Base-by-base conservation (phyloP, 2,797 vertebrate species). In the Amazonetta brasiliensis region DNA sequence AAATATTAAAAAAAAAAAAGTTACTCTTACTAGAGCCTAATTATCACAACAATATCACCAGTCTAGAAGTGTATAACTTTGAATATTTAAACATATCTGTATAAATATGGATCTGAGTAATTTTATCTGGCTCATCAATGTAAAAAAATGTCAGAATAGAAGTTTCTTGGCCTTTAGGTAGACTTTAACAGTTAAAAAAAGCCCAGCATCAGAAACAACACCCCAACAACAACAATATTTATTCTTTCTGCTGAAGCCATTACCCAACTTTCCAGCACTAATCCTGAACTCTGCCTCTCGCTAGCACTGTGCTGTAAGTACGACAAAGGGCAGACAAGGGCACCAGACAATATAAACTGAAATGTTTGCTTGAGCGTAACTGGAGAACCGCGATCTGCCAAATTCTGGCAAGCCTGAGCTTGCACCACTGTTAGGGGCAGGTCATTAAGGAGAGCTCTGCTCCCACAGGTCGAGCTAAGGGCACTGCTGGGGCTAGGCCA, bases 261-360 rank as follows among this genome's bases (percentile, higher is more conserved):
- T 96, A 63, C 87, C 37, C 85, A 87, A 35, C 19, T 58, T 72
- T 46, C 75, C 89, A 63, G 90, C 68, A 9, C 77, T 50, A 31
- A 46, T 8, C 15, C 67, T 22, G 82, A 77, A 48, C 89, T 28
- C 68, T 5, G 66, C 63, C 58, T 67, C 85, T 68, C 2, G 58
- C 79, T 72, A 71, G 43, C 15, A 9, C 55, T 41, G 78, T 7
- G 75, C 94, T 87, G 25, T 37, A 81, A 94, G 84, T 62, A 7
- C 2, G 60, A 30, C 89, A 96, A 96, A 96, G 96, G 95, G 92
- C 87, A 96, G 92, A 31, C 77, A 9, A 72, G 26, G 84, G 88
- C 62, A 60, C 22, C 74, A 21, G 86, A 28, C 66, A 19, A 11
- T 8, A 12, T 16, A 43, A 79, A 92, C 93, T 39, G 37, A 12